A percentile compares a stretch with the other conserved stretches of the same genome.
Evolutionary conservation across 2,113 vertebrate genomes (phyloP).

Genomic region (Ceyx melanurus): DNA sequence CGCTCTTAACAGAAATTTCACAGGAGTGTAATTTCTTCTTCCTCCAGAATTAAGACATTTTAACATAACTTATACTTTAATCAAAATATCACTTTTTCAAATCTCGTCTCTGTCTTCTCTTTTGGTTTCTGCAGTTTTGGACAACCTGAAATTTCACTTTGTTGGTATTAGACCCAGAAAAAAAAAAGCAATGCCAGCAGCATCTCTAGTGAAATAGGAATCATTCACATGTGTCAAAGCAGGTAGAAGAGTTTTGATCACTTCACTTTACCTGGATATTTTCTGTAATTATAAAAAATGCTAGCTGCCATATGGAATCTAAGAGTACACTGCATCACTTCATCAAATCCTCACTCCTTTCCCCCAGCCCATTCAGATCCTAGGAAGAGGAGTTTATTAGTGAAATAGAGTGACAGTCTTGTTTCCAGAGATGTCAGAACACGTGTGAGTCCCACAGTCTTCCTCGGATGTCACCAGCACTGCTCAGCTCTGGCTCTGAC

Average conservation of each 20-base stretch:
- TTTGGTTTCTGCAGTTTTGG: not conserved
- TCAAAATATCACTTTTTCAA: not conserved
- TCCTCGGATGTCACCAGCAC: not conserved
- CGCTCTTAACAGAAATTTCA: not conserved
- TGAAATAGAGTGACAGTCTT: not conserved
- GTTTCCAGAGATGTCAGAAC: not conserved
- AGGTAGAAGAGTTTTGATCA: slow-evolving; percentile 29
- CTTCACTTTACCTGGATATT: slow-evolving; percentile 1
- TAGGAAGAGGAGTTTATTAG: not conserved
- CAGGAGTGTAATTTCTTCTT: not conserved
- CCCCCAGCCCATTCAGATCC: not conserved
- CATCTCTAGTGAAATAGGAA: not conserved
- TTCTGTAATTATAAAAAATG: slow-evolving; percentile 18
- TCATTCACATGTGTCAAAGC: not conserved
- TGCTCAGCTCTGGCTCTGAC: not conserved
- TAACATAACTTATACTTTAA: slow-evolving; percentile 22
- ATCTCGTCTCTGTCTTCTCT: not conserved
- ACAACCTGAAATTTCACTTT: not conserved
- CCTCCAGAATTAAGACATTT: not conserved
- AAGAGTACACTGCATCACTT: not conserved
- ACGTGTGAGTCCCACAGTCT: accelerated
- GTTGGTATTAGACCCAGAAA: not conserved
- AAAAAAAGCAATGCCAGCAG: not conserved
- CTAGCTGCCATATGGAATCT: not conserved
- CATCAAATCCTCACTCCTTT: not conserved